These are phyloP conservation scores for Agrochola macilenta DNA, from an alignment of 2,888 invertebrate genomes.

Conservation along the genomic window DNA sequence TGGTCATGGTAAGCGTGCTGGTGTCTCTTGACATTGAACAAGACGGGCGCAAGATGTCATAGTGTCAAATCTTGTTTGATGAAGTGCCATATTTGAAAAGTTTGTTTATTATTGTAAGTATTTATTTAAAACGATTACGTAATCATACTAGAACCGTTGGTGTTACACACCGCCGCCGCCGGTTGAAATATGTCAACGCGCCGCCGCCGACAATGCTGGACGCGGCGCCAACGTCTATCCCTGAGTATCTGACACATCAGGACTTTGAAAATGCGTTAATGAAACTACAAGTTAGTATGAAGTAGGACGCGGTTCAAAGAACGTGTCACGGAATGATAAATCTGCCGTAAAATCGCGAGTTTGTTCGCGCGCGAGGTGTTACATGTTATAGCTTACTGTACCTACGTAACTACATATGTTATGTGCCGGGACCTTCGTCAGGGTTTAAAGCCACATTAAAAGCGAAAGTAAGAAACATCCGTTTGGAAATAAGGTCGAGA, in stretches of 20 bases:
- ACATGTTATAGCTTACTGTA: not conserved
- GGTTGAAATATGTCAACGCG: not conserved
- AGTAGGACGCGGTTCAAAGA: conserved; percentile 5
- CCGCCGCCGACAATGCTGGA: too few relatives aligned
- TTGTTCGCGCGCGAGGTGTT: conserved; percentile 16
- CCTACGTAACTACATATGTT: not conserved
- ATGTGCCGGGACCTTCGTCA: conserved; percentile 23
- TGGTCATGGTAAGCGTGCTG: not conserved
- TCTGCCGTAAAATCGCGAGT: conserved; percentile 8
- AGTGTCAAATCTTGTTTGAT: not conserved
- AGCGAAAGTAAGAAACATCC: conserved; percentile 61
- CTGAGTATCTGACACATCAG: not conserved
- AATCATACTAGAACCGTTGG: not conserved
- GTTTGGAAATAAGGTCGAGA: conserved; percentile 68
- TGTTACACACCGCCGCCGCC: not conserved
- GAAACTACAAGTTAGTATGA: conserved; percentile 15
- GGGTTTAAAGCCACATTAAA: conserved; percentile 57
- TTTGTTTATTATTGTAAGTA: not conserved
- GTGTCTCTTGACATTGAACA: not conserved
- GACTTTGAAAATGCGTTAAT: not conserved
- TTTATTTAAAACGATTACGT: not conserved
- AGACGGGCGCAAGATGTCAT: not conserved
- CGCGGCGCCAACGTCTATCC: not conserved
- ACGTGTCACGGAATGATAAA: not conserved
- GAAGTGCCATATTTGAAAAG: not conserved